Base-by-base conservation (phyloP, 2,888 invertebrate species). In the Petrophora chlorosata region DNA sequence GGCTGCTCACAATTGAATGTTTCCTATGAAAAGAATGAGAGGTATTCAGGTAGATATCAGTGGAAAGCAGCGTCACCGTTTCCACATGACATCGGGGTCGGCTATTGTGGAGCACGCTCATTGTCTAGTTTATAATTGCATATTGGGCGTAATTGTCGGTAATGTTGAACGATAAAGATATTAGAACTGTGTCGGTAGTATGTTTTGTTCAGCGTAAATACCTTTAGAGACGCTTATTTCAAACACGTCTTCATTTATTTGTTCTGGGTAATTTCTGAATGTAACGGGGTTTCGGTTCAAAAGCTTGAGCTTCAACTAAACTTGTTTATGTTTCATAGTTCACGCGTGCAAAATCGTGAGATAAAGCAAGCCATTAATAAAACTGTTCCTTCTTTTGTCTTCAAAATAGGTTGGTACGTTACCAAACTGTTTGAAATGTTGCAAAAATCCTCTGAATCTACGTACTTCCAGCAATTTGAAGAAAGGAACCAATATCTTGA, bases 1-100 rank as follows among this genome's bases (percentile, higher is more conserved):
- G 59, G 45, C 53, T 56, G 59, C 57, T 54, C 60, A 56, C 54
- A 57, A 49, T 54, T 64, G 54, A 43, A 41, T 59, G 50, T 61
- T 59, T 50, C 49, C 63, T 47, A 51, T 57, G 70, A 66, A 66
- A 55, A 65, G 59, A 69, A 71, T 61, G 67, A 71, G 70, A 70
- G 63, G 69, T 71, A 70, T 70, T 68, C 75, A 72, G 70, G 61
- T 72, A 68, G 76, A 82, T 80, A 79, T 76, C 73, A 76, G 76
- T 84, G 83, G 87, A 88, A 87, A 88, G 88, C 79, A 61, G 50
- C 70, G 88, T 86, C 80, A 87, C 75, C 79, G 88, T 89, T 89
- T 87, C 87, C 88, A 88, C 86, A 84, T 73, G 74, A 75, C 73
- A 82, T 82, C 72, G 83, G 70, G 85, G 85, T 84, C 86, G 76